Base-by-base conservation (phyloP, 2,888 invertebrate genomes). In the Pterobdella sp. region DNA sequence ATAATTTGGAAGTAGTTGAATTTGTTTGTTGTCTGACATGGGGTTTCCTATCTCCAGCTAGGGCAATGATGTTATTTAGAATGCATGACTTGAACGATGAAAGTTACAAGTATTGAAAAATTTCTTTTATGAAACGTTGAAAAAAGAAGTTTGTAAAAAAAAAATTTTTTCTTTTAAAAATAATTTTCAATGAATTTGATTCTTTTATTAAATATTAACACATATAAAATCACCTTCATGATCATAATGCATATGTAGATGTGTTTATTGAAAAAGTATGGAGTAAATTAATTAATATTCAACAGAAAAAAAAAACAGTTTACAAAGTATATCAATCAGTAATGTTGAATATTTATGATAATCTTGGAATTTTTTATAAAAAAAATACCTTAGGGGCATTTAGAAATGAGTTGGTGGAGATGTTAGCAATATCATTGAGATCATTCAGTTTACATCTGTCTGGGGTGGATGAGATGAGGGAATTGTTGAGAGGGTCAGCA, bases 1-100 rank as follows among this genome's bases (percentile, higher is more conserved):
- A 35, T 74, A 74, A 67, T 74, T 74, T 1, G 74, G 74, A 42
- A 74, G 65, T 1, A 74, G 72, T 42, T 74, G 74, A 26, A 73
- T 60, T 34, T 69, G 73, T 32, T 73, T 73, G 60, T 69, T 69
- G 42, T 73, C 73, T 32, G 73, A 56, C 60, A 56, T 56, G 4
- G 60, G 7, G n/a, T 56, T 56, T 4, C 60, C 60, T 56, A 56
- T n/a, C 26, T 56, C 60, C 60, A 56, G 26, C 60, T 56, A n/a
- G n/a, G 7, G n/a, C 18, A 56, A 56, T 56, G 26, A n/a, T n/a
- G n/a, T n/a, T n/a, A n/a, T n/a, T n/a, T n/a, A n/a, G n/a, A n/a
- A n/a, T n/a, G n/a, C n/a, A n/a, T n/a, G n/a, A n/a, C n/a, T n/a
- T n/a, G n/a, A n/a, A n/a, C n/a, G n/a, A n/a, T n/a, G n/a, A n/a